Evolutionary conservation across 2,888 invertebrate genomes (phyloP).

Genomic region (Steinernema scapterisci): DNA sequence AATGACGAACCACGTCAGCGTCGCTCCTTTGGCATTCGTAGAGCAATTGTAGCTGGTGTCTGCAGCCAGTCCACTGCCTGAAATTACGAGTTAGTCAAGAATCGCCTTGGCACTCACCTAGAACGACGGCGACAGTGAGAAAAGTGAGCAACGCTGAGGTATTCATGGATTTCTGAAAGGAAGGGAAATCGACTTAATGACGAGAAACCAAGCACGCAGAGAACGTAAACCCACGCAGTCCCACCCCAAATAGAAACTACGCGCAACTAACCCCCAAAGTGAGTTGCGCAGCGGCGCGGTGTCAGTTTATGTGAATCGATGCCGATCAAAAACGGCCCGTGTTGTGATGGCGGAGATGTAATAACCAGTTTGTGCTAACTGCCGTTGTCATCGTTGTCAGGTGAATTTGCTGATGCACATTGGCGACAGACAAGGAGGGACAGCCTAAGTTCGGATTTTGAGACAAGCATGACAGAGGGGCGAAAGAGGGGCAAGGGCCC

Average conservation of each 20-base stretch:
- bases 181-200: neutral
- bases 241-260: neutral
- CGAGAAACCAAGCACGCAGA: neutral
- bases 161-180: neutral
- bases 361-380: constrained; percentile 16
- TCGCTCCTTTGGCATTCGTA: neutral
- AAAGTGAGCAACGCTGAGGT: neutral
- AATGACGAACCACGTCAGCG: neutral
- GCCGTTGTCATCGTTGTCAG: no score
- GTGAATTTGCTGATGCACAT: no score
- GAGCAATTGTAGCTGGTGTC: constrained; percentile 14
- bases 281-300: constrained; percentile 22
- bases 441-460: neutral
- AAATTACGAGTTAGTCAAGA: neutral
- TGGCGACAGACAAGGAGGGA: no score
- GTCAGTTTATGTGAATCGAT: constrained; percentile 26
- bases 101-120: neutral
- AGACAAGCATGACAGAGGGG: no score
- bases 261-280: neutral
- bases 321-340: neutral
- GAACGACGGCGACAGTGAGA: neutral
- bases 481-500: no score
- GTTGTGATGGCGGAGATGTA: constrained; percentile 2
- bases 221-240: neutral
- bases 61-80: neutral